Percentiles rank a stretch among this genome's conserved stretches.
phyloP scores from a whole-genome alignment of 2,797 vertebrate species.

The Crax fasciolata region DNA sequence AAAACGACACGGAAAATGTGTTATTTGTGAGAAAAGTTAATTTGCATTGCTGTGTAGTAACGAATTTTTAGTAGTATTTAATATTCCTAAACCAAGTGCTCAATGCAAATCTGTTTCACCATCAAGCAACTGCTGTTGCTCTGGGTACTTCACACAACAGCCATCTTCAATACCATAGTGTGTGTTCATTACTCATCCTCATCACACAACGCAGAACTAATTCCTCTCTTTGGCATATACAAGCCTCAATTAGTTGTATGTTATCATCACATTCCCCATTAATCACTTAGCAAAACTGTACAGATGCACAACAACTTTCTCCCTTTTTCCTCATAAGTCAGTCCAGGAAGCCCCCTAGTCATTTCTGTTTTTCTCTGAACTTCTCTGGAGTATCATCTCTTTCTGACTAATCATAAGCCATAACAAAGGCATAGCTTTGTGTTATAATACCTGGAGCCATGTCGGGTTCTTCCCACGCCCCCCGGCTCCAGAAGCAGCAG shows the following conservation, averaged over 20 bases:
- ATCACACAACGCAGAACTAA: neutral
- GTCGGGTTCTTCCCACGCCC: constrained; percentile 6
- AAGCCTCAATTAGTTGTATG: constrained; percentile 27
- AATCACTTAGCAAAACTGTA: constrained; percentile 47
- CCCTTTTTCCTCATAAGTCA: constrained; percentile 44
- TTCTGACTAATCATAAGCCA: neutral
- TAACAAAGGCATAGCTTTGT: neutral
- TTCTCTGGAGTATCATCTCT: neutral
- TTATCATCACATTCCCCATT: constrained; percentile 55
- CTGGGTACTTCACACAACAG: neutral
- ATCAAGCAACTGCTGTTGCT: neutral
- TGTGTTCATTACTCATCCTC: neutral
- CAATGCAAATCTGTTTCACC: neutral
- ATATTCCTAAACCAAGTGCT: neutral
- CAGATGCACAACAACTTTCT: constrained; percentile 9
- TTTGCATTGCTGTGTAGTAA: neutral
- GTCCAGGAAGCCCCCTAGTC: constrained; percentile 43
- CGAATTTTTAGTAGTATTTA: neutral
- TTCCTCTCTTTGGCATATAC: neutral
- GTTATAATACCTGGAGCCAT: constrained; percentile 42
- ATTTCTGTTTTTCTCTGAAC: constrained; percentile 42
- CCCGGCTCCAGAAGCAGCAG: constrained; percentile 1
- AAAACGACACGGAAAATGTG: neutral
- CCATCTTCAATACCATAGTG: neutral
- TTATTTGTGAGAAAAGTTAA: neutral